phyloP scores from a whole-genome alignment of 2,797 vertebrate genomes.

The Gambusia yucatana region DNA sequence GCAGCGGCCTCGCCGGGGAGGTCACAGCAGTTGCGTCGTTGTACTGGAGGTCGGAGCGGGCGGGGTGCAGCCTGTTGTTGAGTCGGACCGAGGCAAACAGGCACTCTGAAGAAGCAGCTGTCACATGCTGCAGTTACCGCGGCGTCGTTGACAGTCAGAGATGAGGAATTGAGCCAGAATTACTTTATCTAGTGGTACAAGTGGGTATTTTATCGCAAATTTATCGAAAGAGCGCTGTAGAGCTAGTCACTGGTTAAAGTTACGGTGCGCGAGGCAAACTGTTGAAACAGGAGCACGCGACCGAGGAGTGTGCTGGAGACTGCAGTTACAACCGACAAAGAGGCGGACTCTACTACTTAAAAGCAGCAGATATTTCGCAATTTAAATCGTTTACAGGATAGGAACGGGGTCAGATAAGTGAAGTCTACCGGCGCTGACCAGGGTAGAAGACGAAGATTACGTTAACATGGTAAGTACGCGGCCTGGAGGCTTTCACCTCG shows the following conservation, averaged over 20 bases:
- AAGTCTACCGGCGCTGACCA: constrained; percentile 12
- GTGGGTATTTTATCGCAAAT: neutral
- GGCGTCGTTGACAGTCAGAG: constrained; percentile 2
- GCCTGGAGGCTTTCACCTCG: constrained; percentile 51
- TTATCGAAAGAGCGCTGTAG: neutral
- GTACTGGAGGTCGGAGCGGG: constrained; percentile 60
- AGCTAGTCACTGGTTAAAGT: constrained; percentile 17
- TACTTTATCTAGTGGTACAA: neutral
- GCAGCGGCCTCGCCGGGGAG: constrained; percentile 6
- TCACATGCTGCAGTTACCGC: constrained; percentile 55
- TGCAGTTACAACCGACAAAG: neutral
- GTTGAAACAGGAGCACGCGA: constrained; percentile 26
- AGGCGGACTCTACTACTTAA: neutral
- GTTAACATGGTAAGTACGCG: constrained; percentile 80
- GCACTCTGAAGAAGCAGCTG: constrained; percentile 58
- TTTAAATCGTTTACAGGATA: constrained; percentile 5
- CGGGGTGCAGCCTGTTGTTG: constrained; percentile 47
- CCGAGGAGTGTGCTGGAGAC: constrained; percentile 1
- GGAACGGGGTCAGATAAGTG: constrained; percentile 4
- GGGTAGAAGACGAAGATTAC: constrained; percentile 34
- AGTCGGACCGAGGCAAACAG: constrained; percentile 33
- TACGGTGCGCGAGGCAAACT: constrained; percentile 8
- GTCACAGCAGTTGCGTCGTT: constrained; percentile 50
- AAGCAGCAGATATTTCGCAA: constrained; percentile 13
- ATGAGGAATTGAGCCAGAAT: constrained; percentile 12